phyloP scores from a whole-genome alignment of 2,888 invertebrate genomes.

The Melinopterus prodromus region DNA sequence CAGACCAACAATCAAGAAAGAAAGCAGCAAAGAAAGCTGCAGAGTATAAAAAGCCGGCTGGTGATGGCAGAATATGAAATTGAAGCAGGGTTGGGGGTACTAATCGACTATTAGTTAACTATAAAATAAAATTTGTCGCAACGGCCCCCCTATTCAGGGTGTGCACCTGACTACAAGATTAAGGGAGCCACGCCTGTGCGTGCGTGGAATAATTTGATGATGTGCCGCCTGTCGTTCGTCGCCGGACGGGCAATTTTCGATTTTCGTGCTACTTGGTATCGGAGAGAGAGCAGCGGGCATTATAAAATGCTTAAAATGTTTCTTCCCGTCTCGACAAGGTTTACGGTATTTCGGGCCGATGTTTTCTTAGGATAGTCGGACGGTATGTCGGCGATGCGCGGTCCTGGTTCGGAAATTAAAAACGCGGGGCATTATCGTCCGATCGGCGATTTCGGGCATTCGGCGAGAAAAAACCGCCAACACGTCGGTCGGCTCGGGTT shows the following conservation, averaged over 20 bases:
- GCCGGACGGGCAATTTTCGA: background rate
- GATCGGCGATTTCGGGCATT: conserved; percentile 15
- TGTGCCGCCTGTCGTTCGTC: background rate
- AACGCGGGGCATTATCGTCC: conserved; percentile 6
- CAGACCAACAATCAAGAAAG: too few species aligned
- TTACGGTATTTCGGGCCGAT: background rate
- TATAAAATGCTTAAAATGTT: background rate
- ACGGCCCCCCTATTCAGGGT: conserved; percentile 7
- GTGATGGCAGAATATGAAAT: background rate
- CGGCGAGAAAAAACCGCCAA: background rate
- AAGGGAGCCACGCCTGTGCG: conserved; percentile 14
- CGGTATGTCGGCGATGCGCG: background rate
- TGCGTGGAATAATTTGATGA: conserved; percentile 10
- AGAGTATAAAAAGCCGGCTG: background rate
- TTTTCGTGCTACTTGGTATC: background rate
- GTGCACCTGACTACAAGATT: conserved; percentile 9
- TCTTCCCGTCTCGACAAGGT: background rate
- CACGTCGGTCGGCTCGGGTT: background rate
- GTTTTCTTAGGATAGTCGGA: background rate
- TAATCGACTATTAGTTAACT: conserved; percentile 21
- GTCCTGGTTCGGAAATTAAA: background rate
- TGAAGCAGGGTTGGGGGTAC: background rate
- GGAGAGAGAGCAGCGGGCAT: background rate
- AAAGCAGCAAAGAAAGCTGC: too few species aligned
- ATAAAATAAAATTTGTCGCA: conserved; percentile 19